Evolutionary conservation across 2,797 vertebrate species (phyloP).

Genomic region (Ctenochaetus hawaiiensis): DNA sequence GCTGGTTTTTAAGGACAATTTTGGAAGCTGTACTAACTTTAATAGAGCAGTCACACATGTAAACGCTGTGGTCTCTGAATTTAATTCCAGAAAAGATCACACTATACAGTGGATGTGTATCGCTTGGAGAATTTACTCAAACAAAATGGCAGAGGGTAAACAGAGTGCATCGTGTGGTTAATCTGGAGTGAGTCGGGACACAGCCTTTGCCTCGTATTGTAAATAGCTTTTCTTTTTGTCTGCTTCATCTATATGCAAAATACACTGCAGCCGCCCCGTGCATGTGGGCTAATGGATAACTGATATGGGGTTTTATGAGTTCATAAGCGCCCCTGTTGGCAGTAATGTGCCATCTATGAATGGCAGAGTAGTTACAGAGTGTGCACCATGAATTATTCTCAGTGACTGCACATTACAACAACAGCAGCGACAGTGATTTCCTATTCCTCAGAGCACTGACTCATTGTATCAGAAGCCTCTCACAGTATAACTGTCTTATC

Average conservation of each 20-base stretch:
- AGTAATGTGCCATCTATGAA: slow-evolving; percentile 21
- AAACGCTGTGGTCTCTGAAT: neutral
- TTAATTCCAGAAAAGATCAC: too few relatives aligned
- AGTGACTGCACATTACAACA: slow-evolving; percentile 47
- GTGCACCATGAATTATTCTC: slow-evolving; percentile 44
- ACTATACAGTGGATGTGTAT: neutral
- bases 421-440: slow-evolving; percentile 41
- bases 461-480: slow-evolving; percentile 26
- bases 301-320: slow-evolving; percentile 29
- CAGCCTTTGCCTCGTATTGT: neutral
- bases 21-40: too few relatives aligned
- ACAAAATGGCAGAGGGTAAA: neutral
- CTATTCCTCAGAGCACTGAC: slow-evolving; percentile 25
- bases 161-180: neutral
- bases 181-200: neutral
- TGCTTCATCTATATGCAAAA: slow-evolving; percentile 4
- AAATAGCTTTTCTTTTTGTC: neutral
- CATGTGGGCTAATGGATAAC: slow-evolving; percentile 35
- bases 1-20: too few relatives aligned
- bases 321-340: slow-evolving; percentile 17
- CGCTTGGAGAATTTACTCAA: neutral
- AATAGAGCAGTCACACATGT: neutral
- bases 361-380: slow-evolving; percentile 23
- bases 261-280: neutral
- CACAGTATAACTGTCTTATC: slow-evolving; percentile 49